Conservation (phyloP, 2,888 invertebrate genomes). For the Drosophila mercatorum region DNA sequence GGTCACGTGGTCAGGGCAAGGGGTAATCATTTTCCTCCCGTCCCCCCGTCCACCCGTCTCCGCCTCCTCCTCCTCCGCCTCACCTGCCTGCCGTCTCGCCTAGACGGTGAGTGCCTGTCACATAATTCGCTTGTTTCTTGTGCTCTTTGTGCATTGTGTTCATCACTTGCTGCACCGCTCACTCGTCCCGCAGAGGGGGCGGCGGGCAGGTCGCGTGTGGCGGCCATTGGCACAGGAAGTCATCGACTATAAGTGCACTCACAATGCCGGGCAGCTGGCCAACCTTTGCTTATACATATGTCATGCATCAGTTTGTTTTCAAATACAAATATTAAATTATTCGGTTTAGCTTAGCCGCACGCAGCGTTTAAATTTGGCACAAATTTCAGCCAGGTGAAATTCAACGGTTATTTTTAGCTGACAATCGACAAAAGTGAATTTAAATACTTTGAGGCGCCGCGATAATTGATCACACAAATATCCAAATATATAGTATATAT, state of each 20-base stretch:
- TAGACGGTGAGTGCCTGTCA: slow-evolving; percentile 15
- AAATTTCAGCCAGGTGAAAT: slow-evolving; percentile 40
- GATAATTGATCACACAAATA: slow-evolving; percentile 62
- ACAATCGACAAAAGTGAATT: slow-evolving; percentile 17
- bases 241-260: slow-evolving; percentile 26
- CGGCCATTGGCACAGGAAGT: slow-evolving; percentile 74
- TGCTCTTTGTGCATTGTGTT: slow-evolving; percentile 55
- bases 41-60: not conserved
- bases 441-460: slow-evolving; percentile 27
- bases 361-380: slow-evolving; percentile 8
- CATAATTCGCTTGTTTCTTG: slow-evolving; percentile 26
- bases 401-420: slow-evolving; percentile 37
- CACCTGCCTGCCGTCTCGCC: not conserved
- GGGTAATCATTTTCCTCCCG: slow-evolving; percentile 7
- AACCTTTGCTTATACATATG: slow-evolving; percentile 18
- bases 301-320: slow-evolving; percentile 2
- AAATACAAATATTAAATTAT: slow-evolving; percentile 31
- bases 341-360: slow-evolving; percentile 12
- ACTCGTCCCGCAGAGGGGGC: slow-evolving; percentile 17
- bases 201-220: slow-evolving; percentile 52
- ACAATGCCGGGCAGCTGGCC: slow-evolving; percentile 61
- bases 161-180: slow-evolving; percentile 44
- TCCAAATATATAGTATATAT: slow-evolving; percentile 1
- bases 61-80: not conserved
- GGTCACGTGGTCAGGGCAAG: slow-evolving; percentile 60